phyloP scores from a whole-genome alignment of 2,113 vertebrate genomes.

The Tetrax tetrax region DNA sequence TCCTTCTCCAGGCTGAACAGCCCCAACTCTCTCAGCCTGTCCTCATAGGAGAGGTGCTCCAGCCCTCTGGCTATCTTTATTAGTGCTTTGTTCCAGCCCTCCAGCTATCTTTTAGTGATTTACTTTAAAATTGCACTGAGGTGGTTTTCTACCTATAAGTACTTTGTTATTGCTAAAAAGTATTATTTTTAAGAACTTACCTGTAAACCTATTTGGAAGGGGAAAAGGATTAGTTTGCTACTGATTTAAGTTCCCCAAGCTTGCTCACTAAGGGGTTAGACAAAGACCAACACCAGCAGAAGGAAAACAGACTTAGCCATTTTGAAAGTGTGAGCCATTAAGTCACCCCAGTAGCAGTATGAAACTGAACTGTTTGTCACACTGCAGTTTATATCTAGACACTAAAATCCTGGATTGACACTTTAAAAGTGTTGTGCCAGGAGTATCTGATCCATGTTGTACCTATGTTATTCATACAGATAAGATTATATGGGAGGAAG shows the following conservation, averaged over 20 bases:
- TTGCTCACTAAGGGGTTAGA: background rate
- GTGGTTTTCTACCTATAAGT: background rate
- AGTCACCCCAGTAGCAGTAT: background rate
- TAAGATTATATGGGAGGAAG: background rate
- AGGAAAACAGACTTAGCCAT: background rate
- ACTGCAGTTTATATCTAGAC: background rate
- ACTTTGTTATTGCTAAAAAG: background rate
- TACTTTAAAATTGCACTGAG: background rate
- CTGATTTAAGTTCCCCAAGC: background rate
- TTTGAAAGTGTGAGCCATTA: background rate
- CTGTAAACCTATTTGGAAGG: background rate
- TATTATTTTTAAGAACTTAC: background rate
- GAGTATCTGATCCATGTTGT: background rate
- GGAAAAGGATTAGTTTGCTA: background rate
- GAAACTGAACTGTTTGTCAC: background rate
- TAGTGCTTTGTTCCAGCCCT: background rate
- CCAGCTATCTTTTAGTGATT: background rate
- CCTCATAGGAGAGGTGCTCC: too few species aligned
- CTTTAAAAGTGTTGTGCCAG: background rate
- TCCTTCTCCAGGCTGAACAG: too few species aligned
- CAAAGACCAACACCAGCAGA: background rate
- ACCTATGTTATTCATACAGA: background rate
- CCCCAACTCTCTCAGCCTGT: too few species aligned
- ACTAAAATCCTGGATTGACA: background rate
- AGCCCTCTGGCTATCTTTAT: background rate